phyloP scores from a whole-genome alignment of 2,797 vertebrate genomes.

The Champsocephalus esox region DNA sequence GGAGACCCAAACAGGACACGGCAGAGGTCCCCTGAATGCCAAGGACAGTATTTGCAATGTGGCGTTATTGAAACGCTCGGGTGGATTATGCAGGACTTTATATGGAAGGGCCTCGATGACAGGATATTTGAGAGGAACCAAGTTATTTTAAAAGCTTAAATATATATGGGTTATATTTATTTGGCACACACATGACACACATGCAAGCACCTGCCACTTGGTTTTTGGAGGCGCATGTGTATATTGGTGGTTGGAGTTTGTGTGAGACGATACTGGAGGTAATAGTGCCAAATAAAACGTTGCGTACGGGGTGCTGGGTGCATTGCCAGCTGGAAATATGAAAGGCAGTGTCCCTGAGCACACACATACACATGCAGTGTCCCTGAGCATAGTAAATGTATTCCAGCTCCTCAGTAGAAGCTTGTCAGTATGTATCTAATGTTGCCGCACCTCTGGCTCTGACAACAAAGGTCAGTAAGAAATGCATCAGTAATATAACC shows the following conservation, averaged over 20 bases:
- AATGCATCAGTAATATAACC: slow-evolving; percentile 15
- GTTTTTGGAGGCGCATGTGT: not conserved
- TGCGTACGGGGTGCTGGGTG: not conserved
- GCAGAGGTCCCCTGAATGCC: slow-evolving; percentile 84
- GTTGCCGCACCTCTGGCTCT: not conserved
- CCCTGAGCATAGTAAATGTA: not conserved
- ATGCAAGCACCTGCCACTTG: not conserved
- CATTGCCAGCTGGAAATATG: not conserved
- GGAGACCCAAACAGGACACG: slow-evolving; percentile 75
- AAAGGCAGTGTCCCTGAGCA: not conserved
- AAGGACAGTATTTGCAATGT: slow-evolving; percentile 77
- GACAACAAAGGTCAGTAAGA: slow-evolving; percentile 22
- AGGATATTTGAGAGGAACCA: slow-evolving; percentile 18
- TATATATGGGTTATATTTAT: not conserved
- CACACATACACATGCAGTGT: not conserved
- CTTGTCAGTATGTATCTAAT: slow-evolving; percentile 10
- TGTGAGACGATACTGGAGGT: not conserved
- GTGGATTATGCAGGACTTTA: slow-evolving; percentile 50
- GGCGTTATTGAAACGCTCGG: slow-evolving; percentile 51
- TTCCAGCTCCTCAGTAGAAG: not conserved
- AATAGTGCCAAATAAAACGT: slow-evolving; percentile 1
- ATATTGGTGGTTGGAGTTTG: not conserved
- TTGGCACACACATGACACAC: not conserved
- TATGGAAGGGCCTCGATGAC: slow-evolving; percentile 32
- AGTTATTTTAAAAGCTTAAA: slow-evolving; percentile 3